These are phyloP conservation scores for Balaeniceps rex DNA, from an alignment of 2,113 vertebrate species.

Conservation along the genomic window DNA sequence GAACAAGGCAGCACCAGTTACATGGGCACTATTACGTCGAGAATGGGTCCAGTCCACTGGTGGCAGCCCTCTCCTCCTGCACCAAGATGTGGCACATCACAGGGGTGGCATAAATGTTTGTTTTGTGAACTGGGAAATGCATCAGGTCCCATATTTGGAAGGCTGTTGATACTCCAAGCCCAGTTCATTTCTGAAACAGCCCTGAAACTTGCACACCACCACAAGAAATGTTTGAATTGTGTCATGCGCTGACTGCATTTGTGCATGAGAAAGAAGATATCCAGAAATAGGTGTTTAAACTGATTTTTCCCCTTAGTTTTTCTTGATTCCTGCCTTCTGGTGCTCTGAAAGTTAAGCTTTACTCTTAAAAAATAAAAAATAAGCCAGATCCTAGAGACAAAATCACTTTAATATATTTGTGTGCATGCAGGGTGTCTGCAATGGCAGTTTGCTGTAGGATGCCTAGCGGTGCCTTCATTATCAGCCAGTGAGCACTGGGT, in stretches of 20 bases:
- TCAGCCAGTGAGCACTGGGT: neutral
- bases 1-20: too few relatives aligned
- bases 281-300: neutral
- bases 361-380: neutral
- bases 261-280: neutral
- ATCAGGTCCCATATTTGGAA: fast-evolving
- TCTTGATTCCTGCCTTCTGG: neutral
- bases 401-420: neutral
- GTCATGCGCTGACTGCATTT: fast-evolving
- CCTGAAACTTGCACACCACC: neutral
- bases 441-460: neutral
- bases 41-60: fast-evolving
- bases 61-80: neutral
- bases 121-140: neutral
- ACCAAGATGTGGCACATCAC: too few relatives aligned
- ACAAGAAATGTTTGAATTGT: neutral
- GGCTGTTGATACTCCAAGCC: neutral
- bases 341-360: neutral
- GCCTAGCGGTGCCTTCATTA: neutral
- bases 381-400: neutral
- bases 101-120: fast-evolving
- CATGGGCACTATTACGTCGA: fast-evolving
- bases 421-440: fast-evolving
- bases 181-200: neutral
- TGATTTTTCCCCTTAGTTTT: neutral